Percentiles rank a stretch among this genome's conserved stretches.
phyloP scores from a whole-genome alignment of 2,797 vertebrate species.

The Ibycter americanus region DNA sequence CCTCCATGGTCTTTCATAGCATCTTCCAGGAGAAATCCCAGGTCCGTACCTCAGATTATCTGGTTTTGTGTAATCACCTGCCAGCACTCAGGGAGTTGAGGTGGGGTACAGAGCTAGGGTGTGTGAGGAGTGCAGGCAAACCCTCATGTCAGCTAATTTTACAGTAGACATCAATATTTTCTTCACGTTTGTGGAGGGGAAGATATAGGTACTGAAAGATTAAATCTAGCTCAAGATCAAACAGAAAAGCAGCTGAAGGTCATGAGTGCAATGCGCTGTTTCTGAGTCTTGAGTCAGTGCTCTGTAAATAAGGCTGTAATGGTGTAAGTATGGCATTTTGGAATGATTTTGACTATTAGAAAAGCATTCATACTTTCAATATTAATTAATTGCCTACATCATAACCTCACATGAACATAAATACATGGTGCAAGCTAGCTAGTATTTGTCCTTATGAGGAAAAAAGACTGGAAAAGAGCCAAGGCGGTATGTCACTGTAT shows the following conservation, averaged over 20 bases:
- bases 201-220: neutral
- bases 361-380: neutral
- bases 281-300: neutral
- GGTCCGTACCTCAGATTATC: neutral
- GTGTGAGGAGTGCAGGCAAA: neutral
- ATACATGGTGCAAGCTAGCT: neutral
- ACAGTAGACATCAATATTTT: too few relatives aligned
- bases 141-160: neutral
- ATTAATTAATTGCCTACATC: neutral
- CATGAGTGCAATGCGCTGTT: neutral
- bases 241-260: neutral
- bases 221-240: neutral
- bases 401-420: neutral
- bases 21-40: neutral
- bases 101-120: neutral
- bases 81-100: neutral
- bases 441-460: constrained; percentile 8
- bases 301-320: neutral
- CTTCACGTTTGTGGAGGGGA: neutral
- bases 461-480: neutral
- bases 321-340: neutral
- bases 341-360: neutral
- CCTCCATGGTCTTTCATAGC: neutral
- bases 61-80: neutral
- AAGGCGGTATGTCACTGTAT: constrained; percentile 35